Evolutionary conservation across 2,113 vertebrate species (phyloP), one percentile per base, ranked within the genome.

Genomic region (Nothobranchius kuhntae): DNA sequence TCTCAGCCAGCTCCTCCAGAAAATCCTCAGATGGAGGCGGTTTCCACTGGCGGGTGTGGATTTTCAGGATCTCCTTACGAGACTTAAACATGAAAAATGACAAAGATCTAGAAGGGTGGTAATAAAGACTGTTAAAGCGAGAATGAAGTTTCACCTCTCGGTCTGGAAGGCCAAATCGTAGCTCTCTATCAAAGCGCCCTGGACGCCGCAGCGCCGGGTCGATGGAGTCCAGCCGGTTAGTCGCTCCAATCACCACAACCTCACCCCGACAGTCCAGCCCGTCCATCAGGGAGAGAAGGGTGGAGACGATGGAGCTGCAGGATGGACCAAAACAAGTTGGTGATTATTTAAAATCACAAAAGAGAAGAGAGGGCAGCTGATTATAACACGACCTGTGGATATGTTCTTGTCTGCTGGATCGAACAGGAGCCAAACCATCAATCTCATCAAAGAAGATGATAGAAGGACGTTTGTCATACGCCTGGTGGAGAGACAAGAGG

Each of bases 371-470:
- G 10, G 51, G 35, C 15, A 7, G 13, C 7, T 7, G 46, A 9
- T 3, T 26, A 14, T 13, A 8, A 24, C 1, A 42, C 40, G 40
- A 97, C 96, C 96, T 98, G 81, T 98, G 94, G 72, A 96, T 93
- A 53, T 98, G 96, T 80, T 98, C 96, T 82, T 98, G 96, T 13
- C 95, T 93, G 73, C 95, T 98, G 77, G 96, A 97, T 12, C 95
- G 88, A 54, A 96, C 95, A 50, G 96, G 95, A 78, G 96, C 96
- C 59, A 98, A 88, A 13, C 94, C 95, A 71, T 97, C 96, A 0
- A 98, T 96, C 86, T 98, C 96, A 84, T 98, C 96, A 83, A 98
- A 96, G 89, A 97, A 98, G 88, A 98, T 95, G 84, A 98, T 95
- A 17, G 96, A 95, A 10, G 96, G 96, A 80, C 95, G 92, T 93